These are phyloP conservation scores for Malurus leucopterus DNA, from an alignment of 2,797 vertebrate genomes.

Conservation along the genomic window DNA sequence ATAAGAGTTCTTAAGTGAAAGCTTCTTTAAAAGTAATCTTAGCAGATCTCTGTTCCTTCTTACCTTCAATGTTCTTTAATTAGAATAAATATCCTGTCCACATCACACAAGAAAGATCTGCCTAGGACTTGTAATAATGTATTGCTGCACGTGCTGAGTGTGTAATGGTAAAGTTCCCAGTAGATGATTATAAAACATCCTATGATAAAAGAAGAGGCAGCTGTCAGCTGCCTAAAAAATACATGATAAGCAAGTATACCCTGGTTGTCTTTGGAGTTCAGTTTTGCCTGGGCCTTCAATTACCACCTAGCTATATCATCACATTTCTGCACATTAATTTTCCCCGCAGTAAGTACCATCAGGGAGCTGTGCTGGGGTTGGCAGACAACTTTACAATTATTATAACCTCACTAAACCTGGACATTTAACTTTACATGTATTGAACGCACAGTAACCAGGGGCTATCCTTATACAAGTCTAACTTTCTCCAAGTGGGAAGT, in stretches of 20 bases:
- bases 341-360: background rate
- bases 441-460: background rate
- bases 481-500: background rate
- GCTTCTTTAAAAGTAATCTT: constrained; percentile 50
- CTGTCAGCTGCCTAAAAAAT: background rate
- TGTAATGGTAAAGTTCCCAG: background rate
- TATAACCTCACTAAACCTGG: background rate
- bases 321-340: background rate
- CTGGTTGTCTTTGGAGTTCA: background rate
- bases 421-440: background rate
- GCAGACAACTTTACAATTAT: background rate
- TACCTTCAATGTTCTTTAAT: constrained; percentile 27
- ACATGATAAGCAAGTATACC: background rate
- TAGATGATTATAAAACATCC: background rate
- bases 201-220: background rate
- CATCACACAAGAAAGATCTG: background rate
- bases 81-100: constrained; percentile 28
- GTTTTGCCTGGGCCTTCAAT: background rate
- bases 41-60: constrained; percentile 10
- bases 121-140: background rate
- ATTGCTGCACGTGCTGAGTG: background rate
- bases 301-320: background rate
- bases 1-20: constrained; percentile 43
- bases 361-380: background rate
- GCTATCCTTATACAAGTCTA: background rate